Conservation (phyloP, 2,113 vertebrate genomes). For the Corvus cornix region DNA sequence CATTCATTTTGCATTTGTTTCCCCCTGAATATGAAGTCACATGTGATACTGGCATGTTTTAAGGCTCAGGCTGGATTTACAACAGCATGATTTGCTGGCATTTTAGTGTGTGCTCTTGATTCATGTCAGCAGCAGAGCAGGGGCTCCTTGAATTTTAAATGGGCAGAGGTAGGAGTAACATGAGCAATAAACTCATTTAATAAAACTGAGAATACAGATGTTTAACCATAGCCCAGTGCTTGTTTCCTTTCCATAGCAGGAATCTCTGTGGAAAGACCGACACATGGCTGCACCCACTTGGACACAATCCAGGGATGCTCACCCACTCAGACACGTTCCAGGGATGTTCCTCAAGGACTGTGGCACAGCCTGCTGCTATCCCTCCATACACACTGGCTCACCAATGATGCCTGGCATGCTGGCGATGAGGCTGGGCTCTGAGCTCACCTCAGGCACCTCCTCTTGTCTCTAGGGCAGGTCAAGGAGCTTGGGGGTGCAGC, state of each 20-base stretch:
- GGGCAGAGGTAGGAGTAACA: neutral
- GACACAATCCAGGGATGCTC: neutral
- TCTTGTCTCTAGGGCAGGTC: neutral
- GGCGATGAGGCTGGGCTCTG: neutral
- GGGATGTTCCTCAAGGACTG: neutral
- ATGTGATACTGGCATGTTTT: neutral
- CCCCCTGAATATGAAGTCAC: neutral
- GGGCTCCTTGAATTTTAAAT: neutral
- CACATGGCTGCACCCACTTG: rapidly evolving
- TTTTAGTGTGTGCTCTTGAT: neutral
- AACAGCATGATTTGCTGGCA: neutral
- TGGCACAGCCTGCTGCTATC: rapidly evolving
- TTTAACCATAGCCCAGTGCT: rapidly evolving
- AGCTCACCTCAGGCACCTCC: rapidly evolving
- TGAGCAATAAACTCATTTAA: neutral
- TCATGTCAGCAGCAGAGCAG: neutral
- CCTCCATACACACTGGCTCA: rapidly evolving
- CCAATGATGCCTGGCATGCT: neutral
- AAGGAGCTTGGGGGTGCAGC: neutral
- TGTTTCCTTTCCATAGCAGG: neutral
- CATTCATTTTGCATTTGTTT: neutral
- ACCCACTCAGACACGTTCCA: rapidly evolving
- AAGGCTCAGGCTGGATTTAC: neutral
- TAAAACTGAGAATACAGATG: neutral
- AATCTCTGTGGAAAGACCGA: rapidly evolving